Conservation (phyloP, 2,113 vertebrate species). For the Asarcornis scutulata region DNA sequence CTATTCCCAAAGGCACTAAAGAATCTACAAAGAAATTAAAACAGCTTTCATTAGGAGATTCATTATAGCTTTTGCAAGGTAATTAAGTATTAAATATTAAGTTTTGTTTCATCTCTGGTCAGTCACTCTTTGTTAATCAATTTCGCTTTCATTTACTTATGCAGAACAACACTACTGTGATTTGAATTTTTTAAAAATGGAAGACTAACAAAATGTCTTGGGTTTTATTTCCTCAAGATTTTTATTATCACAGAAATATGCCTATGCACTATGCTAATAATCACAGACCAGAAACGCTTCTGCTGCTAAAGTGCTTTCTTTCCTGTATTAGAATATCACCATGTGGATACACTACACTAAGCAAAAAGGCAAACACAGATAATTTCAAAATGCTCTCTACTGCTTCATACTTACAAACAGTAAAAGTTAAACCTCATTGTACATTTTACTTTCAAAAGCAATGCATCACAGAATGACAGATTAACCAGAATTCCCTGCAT, state of each 20-base stretch:
- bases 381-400: background rate
- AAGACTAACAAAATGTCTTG: background rate
- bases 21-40: background rate
- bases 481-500: background rate
- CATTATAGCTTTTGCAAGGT: background rate
- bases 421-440: background rate
- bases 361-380: background rate
- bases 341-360: background rate
- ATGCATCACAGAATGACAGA: background rate
- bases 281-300: background rate
- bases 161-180: background rate
- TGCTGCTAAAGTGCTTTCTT: background rate
- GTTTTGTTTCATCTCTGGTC: background rate
- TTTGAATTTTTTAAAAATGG: background rate
- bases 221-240: background rate
- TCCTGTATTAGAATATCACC: background rate
- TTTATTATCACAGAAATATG: background rate
- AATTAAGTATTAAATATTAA: background rate
- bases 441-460: background rate
- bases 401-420: background rate
- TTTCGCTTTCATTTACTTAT: background rate
- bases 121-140: background rate
- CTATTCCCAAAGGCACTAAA: background rate
- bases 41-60: fast-evolving
- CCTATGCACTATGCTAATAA: background rate